Evolutionary conservation across 2,888 invertebrate species (phyloP).

Genomic region (Tipula unca): DNA sequence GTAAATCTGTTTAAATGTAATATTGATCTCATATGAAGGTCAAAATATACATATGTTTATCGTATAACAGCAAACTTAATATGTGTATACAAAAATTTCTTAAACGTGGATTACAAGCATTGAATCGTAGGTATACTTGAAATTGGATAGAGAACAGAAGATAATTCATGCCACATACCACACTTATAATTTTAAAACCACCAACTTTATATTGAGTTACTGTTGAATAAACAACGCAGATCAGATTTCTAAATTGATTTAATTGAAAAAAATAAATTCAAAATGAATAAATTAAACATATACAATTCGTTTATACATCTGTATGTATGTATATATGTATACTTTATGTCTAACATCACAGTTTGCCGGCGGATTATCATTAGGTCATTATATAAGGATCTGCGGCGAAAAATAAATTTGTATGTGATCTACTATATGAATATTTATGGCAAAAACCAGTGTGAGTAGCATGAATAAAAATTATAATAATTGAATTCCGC

Average conservation of each 20-base stretch:
- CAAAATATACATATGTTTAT: no score
- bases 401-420: not conserved
- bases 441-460: no score
- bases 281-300: not conserved
- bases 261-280: not conserved
- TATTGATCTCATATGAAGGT: no score
- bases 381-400: not conserved
- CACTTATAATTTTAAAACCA: not conserved
- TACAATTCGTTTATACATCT: not conserved
- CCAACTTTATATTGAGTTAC: not conserved
- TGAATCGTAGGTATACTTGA: not conserved
- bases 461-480: not conserved
- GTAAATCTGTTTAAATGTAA: no score
- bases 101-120: not conserved
- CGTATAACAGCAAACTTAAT: no score
- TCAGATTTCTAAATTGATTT: not conserved
- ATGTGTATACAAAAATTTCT: not conserved
- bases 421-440: no score
- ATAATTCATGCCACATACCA: not conserved
- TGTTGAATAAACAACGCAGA: not conserved
- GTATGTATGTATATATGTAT: no score
- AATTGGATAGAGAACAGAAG: not conserved
- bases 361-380: not conserved
- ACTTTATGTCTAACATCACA: not conserved
- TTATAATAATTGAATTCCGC: not conserved